Base-by-base conservation (phyloP, 1,140 invertebrate species). In the Drosophila kikkawai region DNA sequence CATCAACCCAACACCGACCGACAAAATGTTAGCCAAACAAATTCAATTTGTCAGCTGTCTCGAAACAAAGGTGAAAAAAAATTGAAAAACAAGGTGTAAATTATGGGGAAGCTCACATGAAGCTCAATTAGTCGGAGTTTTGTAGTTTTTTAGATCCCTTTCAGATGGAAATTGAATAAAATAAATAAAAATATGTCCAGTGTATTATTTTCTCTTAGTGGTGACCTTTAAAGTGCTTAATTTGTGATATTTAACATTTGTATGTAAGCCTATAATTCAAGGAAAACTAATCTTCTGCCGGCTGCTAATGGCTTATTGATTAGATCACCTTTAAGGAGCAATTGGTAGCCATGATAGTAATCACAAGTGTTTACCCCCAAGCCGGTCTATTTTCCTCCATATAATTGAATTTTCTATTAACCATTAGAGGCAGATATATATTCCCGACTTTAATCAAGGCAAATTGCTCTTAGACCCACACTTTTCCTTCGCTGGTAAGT, bases 31-130 rank as follows among this genome's bases (percentile, higher is more conserved):
- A 36, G 61, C 29, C 65, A 48, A 55, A 56, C 60, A 58, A 88
- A 80, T 58, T 77, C 57, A 80, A 77, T 86, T 79, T 61, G 47
- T 76, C 63, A 11, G 51, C 26, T n/a, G 48, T n/a, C 55, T 58
- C 7, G 17, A 37, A 37, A 9, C 32, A 53, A 53, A 53, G 32
- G 3, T 42, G 17, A 17, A 60, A 53, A 34, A 55, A 26, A 59
- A 34, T 34, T 3, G n/a, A 13, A 51, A n/a, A 12, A 17, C 45
- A 44, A 73, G 68, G 68, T 51, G 48, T 55, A 7, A 37, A 47
- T 68, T 37, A 67, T 29, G 13, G 6, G 12, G 15, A 4, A n/a
- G 39, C 13, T 29, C 26, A 32, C 9, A 12, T n/a, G 29, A 19
- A 12, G 22, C 3, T 57, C 34, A 39, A 26, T 37, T 44, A 36